phyloP scores from a whole-genome alignment of 2,113 vertebrate genomes.

The Melanerpes aurifrons region DNA sequence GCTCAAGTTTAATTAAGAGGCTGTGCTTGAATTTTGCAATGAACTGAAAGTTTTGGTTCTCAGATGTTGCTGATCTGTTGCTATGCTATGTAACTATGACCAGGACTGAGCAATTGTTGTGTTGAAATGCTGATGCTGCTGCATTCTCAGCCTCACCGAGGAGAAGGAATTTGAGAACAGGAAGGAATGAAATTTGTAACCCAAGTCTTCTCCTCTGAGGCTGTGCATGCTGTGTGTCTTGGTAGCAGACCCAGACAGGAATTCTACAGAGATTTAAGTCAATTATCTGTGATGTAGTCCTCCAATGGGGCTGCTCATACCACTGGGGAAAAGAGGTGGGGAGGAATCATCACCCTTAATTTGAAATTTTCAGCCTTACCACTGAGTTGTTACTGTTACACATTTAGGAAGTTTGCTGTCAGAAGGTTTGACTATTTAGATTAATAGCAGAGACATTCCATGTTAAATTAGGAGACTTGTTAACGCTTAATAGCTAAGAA shows the following conservation, averaged over 20 bases:
- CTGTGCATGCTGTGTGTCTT: rapidly evolving
- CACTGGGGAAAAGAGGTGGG: not conserved
- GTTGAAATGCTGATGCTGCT: not conserved
- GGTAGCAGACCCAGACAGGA: not conserved
- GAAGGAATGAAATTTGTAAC: not conserved
- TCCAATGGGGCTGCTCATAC: not conserved
- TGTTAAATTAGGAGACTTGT: constrained; percentile 30
- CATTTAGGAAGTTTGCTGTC: not conserved
- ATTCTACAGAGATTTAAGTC: not conserved
- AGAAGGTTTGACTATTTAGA: not conserved
- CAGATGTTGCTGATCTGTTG: not conserved
- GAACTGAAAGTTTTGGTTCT: not conserved
- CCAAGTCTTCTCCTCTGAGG: not conserved
- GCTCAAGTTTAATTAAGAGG: not conserved
- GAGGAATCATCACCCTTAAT: not conserved
- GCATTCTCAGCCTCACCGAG: not conserved
- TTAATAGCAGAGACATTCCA: constrained; percentile 21
- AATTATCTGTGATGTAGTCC: not conserved
- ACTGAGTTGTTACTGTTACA: not conserved
- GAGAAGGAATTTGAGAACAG: not conserved
- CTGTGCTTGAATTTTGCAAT: not conserved
- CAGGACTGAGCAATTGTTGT: not conserved
- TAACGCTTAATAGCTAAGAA: constrained; percentile 48
- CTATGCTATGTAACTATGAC: not conserved
- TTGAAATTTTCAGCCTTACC: not conserved